Evolutionary conservation across 1,140 invertebrate genomes (phyloP).

Genomic region (Chionoecetes opilio): DNA sequence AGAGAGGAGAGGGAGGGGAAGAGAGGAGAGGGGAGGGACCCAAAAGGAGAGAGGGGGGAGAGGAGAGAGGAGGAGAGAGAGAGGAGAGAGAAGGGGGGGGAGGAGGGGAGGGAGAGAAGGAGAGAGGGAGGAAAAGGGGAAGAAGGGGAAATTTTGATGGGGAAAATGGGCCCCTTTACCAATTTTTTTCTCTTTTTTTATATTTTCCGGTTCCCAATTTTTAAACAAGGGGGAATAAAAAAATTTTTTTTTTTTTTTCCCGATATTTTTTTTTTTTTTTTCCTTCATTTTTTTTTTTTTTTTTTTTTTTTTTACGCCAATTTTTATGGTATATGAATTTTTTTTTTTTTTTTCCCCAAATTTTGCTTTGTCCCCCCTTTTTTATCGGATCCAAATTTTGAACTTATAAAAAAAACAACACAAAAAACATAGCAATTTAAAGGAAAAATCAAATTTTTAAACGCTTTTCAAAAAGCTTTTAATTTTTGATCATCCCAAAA

Average conservation of each 20-base stretch:
- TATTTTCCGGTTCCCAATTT: no score
- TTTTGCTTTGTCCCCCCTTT: no score
- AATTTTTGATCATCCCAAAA: no score
- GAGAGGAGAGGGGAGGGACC: not conserved
- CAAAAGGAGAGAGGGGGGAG: not conserved
- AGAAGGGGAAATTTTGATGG: not conserved
- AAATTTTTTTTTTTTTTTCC: not conserved
- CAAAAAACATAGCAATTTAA: no score
- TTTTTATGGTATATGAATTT: not conserved
- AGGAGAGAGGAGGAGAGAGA: not conserved
- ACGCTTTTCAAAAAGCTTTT: no score
- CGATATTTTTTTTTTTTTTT: not conserved
- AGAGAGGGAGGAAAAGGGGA: not conserved
- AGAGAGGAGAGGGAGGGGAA: no score
- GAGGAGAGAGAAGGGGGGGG: not conserved
- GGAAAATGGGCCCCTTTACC: not conserved
- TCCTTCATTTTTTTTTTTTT: no score
- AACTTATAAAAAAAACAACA: no score
- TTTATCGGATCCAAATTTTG: no score
- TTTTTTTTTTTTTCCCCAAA: no score
- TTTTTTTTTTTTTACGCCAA: no score
- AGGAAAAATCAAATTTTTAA: no score
- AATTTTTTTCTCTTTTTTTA: not conserved
- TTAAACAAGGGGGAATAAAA: not conserved
- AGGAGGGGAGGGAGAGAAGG: not conserved